Evolutionary conservation across 2,113 vertebrate species (phyloP).

Genomic region (Takifugu bimaculatus): DNA sequence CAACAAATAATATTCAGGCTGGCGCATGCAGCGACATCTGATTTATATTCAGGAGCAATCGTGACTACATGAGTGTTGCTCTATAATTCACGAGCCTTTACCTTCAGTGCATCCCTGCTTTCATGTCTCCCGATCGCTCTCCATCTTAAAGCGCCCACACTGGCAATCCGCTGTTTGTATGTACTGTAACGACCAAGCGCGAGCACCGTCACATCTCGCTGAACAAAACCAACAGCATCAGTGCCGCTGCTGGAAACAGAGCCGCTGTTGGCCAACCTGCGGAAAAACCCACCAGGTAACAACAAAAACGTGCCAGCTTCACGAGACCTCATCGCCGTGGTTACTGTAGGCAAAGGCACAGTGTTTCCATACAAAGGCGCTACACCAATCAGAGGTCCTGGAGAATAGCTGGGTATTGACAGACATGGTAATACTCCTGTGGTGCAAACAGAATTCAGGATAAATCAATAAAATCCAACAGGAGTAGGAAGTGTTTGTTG

Average conservation of each 20-base stretch:
- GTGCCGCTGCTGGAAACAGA: conserved; percentile 16
- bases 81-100: neutral
- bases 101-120: neutral
- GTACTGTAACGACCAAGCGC: neutral
- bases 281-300: conserved; percentile 4
- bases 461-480: neutral
- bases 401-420: conserved; percentile 1
- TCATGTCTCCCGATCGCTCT: neutral
- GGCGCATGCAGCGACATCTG: neutral
- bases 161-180: conserved; percentile 16
- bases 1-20: neutral
- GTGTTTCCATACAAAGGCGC: neutral
- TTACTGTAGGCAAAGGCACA: neutral
- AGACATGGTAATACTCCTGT: neutral
- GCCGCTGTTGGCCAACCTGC: conserved; percentile 13
- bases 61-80: neutral
- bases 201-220: conserved; percentile 12
- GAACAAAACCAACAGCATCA: conserved; percentile 4
- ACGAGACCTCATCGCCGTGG: neutral
- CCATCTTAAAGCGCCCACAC: neutral
- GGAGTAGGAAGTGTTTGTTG: conserved; percentile 16
- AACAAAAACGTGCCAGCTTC: conserved; percentile 2
- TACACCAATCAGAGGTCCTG: neutral
- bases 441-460: conserved; percentile 23
- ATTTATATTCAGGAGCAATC: neutral